These are phyloP conservation scores for Glomeris marginata DNA, from an alignment of 2,888 invertebrate genomes.

Conservation along the genomic window DNA sequence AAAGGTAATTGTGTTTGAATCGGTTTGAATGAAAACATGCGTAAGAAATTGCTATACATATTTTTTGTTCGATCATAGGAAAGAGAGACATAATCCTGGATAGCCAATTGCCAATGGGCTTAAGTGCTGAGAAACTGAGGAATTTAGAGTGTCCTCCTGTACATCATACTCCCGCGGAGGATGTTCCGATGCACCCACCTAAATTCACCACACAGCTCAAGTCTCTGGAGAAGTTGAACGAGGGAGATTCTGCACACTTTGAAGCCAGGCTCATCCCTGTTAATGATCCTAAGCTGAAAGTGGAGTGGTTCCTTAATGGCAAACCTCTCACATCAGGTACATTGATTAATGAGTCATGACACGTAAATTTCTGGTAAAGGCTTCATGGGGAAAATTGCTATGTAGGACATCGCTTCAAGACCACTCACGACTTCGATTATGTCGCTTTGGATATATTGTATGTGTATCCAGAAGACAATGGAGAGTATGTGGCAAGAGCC, in stretches of 20 bases:
- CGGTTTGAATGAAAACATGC: not conserved
- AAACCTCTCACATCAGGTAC: conserved; percentile 59
- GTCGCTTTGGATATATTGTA: conserved; percentile 83
- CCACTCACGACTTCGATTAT: conserved; percentile 84
- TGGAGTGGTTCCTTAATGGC: conserved; percentile 82
- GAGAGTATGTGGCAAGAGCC: conserved; percentile 84
- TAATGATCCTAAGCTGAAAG: conserved; percentile 74
- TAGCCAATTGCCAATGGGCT: conserved; percentile 78
- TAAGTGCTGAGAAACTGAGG: conserved; percentile 82
- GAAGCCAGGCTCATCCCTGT: conserved; percentile 92
- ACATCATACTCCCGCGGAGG: conserved; percentile 42
- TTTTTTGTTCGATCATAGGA: conserved; percentile 23
- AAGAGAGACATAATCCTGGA: conserved; percentile 62
- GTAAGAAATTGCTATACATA: not conserved
- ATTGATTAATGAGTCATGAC: no score
- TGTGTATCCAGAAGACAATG: conserved; percentile 85
- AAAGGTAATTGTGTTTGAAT: conserved; percentile 44
- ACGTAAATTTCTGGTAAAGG: no score
- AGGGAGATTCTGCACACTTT: conserved; percentile 84
- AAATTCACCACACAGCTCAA: conserved; percentile 71
- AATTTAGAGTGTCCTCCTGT: conserved; percentile 73
- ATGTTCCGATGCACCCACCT: conserved; percentile 56
- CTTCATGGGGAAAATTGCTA: no score
- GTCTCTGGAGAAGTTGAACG: conserved; percentile 60
- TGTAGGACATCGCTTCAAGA: conserved; percentile 69